These are phyloP conservation scores for Caenorhabditis inopinata DNA, from an alignment of 1,140 invertebrate genomes.

Conservation along the genomic window DNA sequence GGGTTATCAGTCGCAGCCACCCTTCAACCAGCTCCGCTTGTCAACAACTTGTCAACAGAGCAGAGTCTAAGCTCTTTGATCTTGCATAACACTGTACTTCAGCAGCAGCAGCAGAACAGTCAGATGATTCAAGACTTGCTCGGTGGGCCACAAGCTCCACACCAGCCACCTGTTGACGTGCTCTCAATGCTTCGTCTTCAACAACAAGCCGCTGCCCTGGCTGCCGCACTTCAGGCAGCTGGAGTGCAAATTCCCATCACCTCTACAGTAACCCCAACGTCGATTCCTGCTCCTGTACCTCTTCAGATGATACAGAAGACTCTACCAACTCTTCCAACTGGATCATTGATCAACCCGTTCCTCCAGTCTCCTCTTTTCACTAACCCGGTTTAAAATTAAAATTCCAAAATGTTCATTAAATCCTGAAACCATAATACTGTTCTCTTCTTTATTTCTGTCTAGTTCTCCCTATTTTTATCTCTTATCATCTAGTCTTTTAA, in stretches of 20 bases:
- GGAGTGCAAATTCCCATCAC: neutral
- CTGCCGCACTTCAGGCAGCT: neutral
- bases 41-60: neutral
- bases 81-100: neutral
- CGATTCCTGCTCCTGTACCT: neutral
- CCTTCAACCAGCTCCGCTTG: neutral
- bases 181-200: neutral
- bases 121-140: neutral
- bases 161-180: neutral
- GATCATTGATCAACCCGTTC: neutral
- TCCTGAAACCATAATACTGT: neutral
- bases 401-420: neutral
- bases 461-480: no score
- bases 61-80: neutral
- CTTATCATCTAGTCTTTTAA: no score
- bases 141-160: neutral
- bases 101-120: slow-evolving; percentile 9
- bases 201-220: neutral
- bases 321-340: neutral
- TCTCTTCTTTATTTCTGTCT: no score
- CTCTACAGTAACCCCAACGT: neutral
- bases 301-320: neutral
- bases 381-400: neutral
- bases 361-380: neutral
- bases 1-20: neutral